These are phyloP conservation scores for Lepidurus arcticus DNA, from an alignment of 1,140 invertebrate species.

Conservation along the genomic window DNA sequence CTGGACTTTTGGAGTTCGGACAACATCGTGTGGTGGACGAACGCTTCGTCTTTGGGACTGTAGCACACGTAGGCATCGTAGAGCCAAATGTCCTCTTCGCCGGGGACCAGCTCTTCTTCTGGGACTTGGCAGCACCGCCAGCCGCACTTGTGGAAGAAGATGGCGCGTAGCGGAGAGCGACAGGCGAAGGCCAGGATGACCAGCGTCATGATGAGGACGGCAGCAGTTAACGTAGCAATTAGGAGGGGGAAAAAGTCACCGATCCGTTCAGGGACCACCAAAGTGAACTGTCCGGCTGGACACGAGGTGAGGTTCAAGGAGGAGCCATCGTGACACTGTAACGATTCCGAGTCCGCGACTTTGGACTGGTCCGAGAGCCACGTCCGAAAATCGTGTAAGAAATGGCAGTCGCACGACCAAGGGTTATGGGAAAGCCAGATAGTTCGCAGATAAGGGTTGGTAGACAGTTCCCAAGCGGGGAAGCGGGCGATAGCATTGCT, in stretches of 20 bases:
- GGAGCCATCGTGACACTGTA: slow-evolving; percentile 50
- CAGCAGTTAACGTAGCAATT: slow-evolving; percentile 38
- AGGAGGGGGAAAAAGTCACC: slow-evolving; percentile 39
- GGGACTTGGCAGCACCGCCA: slow-evolving; percentile 40
- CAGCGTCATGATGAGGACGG: slow-evolving; percentile 40
- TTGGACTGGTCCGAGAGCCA: slow-evolving; percentile 50
- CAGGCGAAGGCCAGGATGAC: slow-evolving; percentile 44
- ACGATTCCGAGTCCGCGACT: slow-evolving; percentile 61
- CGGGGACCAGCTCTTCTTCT: slow-evolving; percentile 31
- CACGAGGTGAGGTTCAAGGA: slow-evolving; percentile 23
- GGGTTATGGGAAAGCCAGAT: slow-evolving; percentile 45
- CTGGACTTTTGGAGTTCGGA: slow-evolving; percentile 65
- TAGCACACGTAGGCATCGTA: slow-evolving; percentile 89
- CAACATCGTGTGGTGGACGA: slow-evolving; percentile 76
- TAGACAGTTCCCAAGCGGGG: slow-evolving; percentile 47
- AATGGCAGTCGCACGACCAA: slow-evolving; percentile 49
- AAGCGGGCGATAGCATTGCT: slow-evolving; percentile 76
- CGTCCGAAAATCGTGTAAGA: slow-evolving; percentile 42
- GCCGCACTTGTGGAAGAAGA: slow-evolving; percentile 42
- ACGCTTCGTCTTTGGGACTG: slow-evolving; percentile 81
- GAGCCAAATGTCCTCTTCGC: slow-evolving; percentile 68
- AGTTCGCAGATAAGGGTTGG: slow-evolving; percentile 44
- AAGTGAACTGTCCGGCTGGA: not conserved
- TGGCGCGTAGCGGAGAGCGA: slow-evolving; percentile 44
- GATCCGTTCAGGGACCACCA: slow-evolving; percentile 24